A percentile compares a stretch with the other conserved stretches of the same genome.
phyloP scores from a whole-genome alignment of 2,888 invertebrate species.

The Cabera pusaria region DNA sequence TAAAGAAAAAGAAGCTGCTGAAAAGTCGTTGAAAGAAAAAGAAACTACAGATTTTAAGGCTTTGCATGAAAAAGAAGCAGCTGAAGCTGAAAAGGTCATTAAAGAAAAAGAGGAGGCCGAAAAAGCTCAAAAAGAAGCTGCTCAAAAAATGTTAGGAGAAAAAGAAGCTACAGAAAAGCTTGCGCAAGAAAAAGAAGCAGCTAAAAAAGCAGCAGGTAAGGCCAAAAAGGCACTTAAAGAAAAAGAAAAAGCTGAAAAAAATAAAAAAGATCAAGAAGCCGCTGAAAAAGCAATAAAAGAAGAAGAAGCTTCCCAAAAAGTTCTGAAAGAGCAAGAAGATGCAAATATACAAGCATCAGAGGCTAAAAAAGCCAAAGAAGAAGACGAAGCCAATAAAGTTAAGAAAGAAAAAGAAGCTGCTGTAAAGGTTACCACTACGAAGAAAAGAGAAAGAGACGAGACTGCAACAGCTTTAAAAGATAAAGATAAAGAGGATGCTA shows the following conservation, averaged over 20 bases:
- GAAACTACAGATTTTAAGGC: conserved; percentile 5
- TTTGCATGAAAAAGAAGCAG: conserved; percentile 4
- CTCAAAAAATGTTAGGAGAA: conserved; percentile 4
- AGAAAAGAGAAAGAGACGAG: too few relatives aligned
- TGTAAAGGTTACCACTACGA: conserved; percentile 7
- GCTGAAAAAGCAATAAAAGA: conserved; percentile 1
- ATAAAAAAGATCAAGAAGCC: conserved; percentile 3
- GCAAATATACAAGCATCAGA: conserved; percentile 10
- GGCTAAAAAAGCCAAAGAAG: conserved; percentile 9
- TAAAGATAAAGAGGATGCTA: conserved; percentile 16
- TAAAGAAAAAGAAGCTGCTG: conserved; percentile 6
- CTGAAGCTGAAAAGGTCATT: not conserved
- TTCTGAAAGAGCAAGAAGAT: conserved; percentile 10
- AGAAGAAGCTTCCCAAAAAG: conserved; percentile 9
- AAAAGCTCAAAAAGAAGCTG: conserved; percentile 17
- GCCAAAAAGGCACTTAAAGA: not conserved
- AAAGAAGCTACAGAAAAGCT: too few relatives aligned
- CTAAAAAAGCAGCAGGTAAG: not conserved
- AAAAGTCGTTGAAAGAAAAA: conserved; percentile 7
- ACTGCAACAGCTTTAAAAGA: not conserved
- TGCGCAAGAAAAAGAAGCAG: too few relatives aligned
- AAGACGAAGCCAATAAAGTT: conserved; percentile 12
- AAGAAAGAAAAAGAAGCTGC: conserved; percentile 12
- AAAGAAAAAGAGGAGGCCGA: conserved; percentile 10
- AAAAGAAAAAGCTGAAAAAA: conserved; percentile 6